Evolutionary conservation across 2,888 invertebrate genomes (phyloP).

Genomic region (Candidula unifasciata): DNA sequence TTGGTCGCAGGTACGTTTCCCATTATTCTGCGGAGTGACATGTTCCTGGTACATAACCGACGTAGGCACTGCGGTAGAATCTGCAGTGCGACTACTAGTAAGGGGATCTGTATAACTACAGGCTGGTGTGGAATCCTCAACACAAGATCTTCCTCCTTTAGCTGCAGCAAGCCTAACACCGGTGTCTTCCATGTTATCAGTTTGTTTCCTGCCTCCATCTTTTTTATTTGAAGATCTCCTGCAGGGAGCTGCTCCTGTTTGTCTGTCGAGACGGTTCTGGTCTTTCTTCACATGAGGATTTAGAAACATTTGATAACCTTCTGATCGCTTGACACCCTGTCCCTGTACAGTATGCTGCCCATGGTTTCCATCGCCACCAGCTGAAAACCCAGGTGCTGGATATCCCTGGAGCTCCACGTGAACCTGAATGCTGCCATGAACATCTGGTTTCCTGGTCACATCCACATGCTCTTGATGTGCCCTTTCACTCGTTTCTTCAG

Average conservation of each 20-base stretch:
- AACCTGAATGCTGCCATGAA: background rate
- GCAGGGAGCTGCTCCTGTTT: background rate
- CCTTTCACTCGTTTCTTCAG: background rate
- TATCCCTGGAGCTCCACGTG: too few relatives aligned
- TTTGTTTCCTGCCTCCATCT: background rate
- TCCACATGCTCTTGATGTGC: background rate
- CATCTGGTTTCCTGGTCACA: background rate
- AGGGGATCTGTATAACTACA: background rate
- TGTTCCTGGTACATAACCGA: background rate
- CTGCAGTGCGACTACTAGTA: background rate
- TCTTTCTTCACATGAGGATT: background rate
- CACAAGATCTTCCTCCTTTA: background rate
- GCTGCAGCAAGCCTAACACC: background rate
- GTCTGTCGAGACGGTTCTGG: background rate
- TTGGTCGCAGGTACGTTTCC: too few relatives aligned
- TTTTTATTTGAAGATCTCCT: background rate
- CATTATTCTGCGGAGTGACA: background rate
- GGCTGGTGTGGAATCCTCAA: background rate
- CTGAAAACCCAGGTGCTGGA: too few relatives aligned
- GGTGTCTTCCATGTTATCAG: background rate
- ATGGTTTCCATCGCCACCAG: background rate
- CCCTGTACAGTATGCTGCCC: background rate
- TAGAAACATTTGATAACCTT: background rate
- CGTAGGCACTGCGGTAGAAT: background rate
- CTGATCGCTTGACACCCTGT: too few relatives aligned